Conservation (phyloP, 2,797 vertebrate species). For the Danio albolineatus region DNA sequence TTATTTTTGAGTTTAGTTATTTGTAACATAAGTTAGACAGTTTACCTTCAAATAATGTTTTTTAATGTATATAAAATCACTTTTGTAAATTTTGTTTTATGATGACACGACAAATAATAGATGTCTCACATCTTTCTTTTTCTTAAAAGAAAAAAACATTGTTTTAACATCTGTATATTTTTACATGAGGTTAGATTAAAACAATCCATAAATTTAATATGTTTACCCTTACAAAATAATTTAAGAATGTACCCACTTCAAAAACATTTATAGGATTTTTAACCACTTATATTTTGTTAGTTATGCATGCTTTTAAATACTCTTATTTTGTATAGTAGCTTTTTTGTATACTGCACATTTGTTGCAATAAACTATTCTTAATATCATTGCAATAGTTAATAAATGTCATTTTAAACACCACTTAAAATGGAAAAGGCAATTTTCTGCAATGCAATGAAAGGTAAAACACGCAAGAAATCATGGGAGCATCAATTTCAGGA, state of each 20-base stretch:
- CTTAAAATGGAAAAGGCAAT: background rate
- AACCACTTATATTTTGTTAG: slow-evolving; percentile 2
- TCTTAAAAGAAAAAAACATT: too few species aligned
- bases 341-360: background rate
- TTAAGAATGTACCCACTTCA: background rate
- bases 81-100: too few species aligned
- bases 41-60: too few species aligned
- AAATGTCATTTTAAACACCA: background rate
- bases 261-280: background rate
- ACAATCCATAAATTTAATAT: too few species aligned
- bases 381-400: background rate
- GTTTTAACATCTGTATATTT: too few species aligned
- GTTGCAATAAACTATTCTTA: background rate
- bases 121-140: too few species aligned
- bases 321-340: background rate
- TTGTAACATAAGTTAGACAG: too few species aligned
- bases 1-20: too few species aligned
- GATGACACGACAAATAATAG: too few species aligned
- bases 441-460: background rate
- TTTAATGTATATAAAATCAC: too few species aligned
- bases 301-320: background rate
- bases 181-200: too few species aligned
- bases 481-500: slow-evolving; percentile 11
- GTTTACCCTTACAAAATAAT: too few species aligned
- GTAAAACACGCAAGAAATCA: background rate